Conservation (phyloP, 2,797 vertebrate species). For the Ataeniobius toweri region DNA sequence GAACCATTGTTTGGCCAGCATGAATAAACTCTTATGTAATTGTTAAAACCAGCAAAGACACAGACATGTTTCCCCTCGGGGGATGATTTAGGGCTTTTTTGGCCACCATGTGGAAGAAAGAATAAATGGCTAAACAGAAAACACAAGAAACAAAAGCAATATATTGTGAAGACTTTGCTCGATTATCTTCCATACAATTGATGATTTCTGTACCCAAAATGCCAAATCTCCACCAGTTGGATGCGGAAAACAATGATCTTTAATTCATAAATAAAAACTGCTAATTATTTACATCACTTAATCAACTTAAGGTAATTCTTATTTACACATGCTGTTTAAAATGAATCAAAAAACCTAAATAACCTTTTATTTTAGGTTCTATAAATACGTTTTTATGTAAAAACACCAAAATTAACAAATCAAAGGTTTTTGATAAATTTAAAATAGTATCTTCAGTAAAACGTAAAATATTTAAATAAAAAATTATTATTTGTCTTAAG, state of each 20-base stretch:
- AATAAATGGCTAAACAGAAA: background rate
- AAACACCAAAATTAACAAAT: background rate
- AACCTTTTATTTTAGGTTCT: background rate
- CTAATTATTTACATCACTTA: background rate
- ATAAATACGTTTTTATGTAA: background rate
- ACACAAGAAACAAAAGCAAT: background rate
- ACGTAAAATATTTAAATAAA: background rate
- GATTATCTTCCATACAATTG: background rate
- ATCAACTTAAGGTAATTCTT: background rate
- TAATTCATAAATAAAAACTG: background rate
- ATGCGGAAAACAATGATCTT: background rate
- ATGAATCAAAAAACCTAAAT: background rate
- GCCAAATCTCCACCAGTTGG: background rate
- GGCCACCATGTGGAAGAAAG: background rate
- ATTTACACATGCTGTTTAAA: background rate
- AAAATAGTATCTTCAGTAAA: background rate
- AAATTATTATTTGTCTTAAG: background rate
- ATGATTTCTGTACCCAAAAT: background rate
- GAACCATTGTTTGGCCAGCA: constrained; percentile 38
- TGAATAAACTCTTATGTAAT: constrained; percentile 33
- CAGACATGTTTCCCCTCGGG: constrained; percentile 14
- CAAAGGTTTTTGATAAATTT: background rate
- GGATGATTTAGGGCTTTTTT: constrained; percentile 12
- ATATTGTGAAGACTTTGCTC: background rate
- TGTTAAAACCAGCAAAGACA: constrained; percentile 16